Conservation (phyloP, 1,140 invertebrate genomes). For the Archivesica marissinica region DNA sequence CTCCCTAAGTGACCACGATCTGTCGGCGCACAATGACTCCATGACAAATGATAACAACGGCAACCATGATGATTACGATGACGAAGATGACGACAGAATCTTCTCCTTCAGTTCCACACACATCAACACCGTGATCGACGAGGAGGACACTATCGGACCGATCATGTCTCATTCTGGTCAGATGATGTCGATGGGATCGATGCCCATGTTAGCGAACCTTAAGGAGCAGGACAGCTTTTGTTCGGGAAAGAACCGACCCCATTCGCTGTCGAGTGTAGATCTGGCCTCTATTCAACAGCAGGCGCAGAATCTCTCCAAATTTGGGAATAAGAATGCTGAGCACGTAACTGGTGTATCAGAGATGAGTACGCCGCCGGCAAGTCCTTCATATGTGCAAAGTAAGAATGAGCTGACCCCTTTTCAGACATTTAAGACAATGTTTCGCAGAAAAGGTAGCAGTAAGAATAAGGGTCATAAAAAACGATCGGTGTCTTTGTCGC, state of each 20-base stretch:
- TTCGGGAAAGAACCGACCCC: conserved; percentile 51
- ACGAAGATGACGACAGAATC: conserved; percentile 47
- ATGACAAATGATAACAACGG: conserved; percentile 21
- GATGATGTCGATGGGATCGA: conserved; percentile 57
- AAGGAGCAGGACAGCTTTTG: not conserved
- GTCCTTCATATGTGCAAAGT: conserved; percentile 45
- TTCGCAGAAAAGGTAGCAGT: conserved; percentile 53
- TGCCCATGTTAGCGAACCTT: conserved; percentile 46
- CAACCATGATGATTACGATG: conserved; percentile 15
- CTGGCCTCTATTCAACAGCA: conserved; percentile 37
- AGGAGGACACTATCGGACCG: conserved; percentile 44
- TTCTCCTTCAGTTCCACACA: conserved; percentile 57
- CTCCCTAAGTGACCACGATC: conserved; percentile 42
- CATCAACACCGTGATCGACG: conserved; percentile 52
- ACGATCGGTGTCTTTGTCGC: conserved; percentile 54
- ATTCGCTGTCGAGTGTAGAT: conserved; percentile 61
- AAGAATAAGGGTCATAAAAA: conserved; percentile 58
- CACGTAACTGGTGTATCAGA: not conserved
- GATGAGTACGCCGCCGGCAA: conserved; percentile 25
- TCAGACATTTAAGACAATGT: conserved; percentile 60
- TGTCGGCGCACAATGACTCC: conserved; percentile 15
- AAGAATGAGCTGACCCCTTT: conserved; percentile 53
- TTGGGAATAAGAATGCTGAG: not conserved
- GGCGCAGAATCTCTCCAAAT: conserved; percentile 1
- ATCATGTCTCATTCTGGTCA: conserved; percentile 22